These are phyloP conservation scores for Nyctalus aviator DNA, from an alignment of 2,797 vertebrate species.

Conservation along the genomic window DNA sequence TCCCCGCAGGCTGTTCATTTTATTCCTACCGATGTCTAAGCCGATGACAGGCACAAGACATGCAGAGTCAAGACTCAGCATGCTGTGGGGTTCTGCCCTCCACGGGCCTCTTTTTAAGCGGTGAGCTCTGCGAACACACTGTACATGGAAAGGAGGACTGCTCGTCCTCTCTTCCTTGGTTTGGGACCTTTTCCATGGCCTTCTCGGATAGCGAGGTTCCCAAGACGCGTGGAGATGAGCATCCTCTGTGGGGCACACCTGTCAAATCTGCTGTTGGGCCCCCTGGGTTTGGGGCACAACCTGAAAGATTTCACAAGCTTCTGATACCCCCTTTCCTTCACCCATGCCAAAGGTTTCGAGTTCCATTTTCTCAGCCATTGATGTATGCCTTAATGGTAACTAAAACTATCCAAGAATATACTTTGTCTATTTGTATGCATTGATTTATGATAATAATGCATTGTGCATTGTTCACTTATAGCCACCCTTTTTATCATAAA, in stretches of 20 bases:
- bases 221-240: not conserved
- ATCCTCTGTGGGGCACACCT: not conserved
- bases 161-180: not conserved
- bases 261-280: not conserved
- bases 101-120: conserved; percentile 53
- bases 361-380: not conserved
- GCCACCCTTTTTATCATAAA: conserved; percentile 51
- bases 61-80: conserved; percentile 21
- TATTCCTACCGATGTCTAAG: conserved; percentile 29
- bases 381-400: conserved; percentile 25
- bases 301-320: not conserved
- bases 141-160: not conserved
- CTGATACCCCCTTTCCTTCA: not conserved
- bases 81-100: not conserved
- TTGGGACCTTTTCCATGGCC: conserved; percentile 12
- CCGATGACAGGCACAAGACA: not conserved
- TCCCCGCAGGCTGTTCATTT: not conserved
- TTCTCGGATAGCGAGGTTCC: conserved; percentile 21
- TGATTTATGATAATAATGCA: not conserved
- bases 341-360: not conserved
- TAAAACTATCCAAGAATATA: conserved; percentile 13
- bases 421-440: not conserved
- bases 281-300: not conserved
- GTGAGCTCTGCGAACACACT: conserved; percentile 36
- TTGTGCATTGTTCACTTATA: not conserved